A percentile compares a stretch with the other conserved stretches of the same genome.
Evolutionary conservation across 1,140 invertebrate species (phyloP).

Genomic region (Drosophila sp.): DNA sequence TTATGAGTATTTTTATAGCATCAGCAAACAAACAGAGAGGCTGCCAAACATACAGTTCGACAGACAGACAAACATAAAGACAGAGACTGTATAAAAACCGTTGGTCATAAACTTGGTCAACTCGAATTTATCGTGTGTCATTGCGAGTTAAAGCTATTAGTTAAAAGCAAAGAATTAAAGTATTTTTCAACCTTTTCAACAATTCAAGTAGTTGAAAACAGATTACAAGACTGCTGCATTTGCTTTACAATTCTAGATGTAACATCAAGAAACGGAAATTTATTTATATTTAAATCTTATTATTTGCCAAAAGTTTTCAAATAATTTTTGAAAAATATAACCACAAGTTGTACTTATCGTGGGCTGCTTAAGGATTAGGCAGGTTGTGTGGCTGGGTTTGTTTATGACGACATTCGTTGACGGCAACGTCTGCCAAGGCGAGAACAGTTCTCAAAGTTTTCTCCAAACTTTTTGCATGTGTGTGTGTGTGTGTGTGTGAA

Average conservation of each 20-base stretch:
- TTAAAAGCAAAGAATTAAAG: slow-evolving; percentile 5
- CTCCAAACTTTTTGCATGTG: slow-evolving; percentile 47
- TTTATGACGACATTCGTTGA: slow-evolving; percentile 58
- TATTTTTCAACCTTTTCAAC: neutral
- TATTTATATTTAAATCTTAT: slow-evolving; percentile 37
- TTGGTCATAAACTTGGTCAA: slow-evolving; percentile 28
- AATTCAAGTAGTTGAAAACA: slow-evolving; percentile 1
- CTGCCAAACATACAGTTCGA: slow-evolving; percentile 13
- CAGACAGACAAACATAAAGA: too few relatives aligned
- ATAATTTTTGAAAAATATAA: slow-evolving; percentile 72
- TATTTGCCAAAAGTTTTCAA: slow-evolving; percentile 66
- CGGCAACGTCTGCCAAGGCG: slow-evolving; percentile 22
- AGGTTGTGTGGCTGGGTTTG: slow-evolving; percentile 36
- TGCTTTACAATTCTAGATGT: slow-evolving; percentile 3
- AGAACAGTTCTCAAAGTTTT: slow-evolving; percentile 66
- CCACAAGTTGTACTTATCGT: slow-evolving; percentile 31
- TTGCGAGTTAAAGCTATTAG: neutral
- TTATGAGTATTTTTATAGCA: slow-evolving; percentile 62
- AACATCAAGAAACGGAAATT: slow-evolving; percentile 6
- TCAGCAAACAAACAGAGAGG: slow-evolving; percentile 21
- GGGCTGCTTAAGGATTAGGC: slow-evolving; percentile 33
- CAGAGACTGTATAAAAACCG: slow-evolving; percentile 16
- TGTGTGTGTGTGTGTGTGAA: too few relatives aligned
- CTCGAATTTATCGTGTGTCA: neutral
- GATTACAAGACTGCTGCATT: slow-evolving; percentile 27